These are phyloP conservation scores for Cavia aperea DNA, from an alignment of 2,113 vertebrate genomes.

Conservation along the genomic window DNA sequence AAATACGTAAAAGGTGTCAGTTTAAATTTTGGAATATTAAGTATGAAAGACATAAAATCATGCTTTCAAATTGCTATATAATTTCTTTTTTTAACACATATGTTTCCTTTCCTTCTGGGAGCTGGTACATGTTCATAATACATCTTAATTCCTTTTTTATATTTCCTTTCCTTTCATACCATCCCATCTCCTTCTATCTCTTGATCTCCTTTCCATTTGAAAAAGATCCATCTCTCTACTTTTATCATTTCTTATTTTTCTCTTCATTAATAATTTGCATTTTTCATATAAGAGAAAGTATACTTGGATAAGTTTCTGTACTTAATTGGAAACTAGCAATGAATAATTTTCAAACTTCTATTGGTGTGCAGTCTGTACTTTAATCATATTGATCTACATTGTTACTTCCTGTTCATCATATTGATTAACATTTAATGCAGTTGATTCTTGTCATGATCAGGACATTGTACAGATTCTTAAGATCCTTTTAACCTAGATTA, in stretches of 20 bases:
- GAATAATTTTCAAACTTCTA: background rate
- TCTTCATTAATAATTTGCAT: background rate
- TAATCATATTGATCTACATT: background rate
- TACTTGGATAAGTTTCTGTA: background rate
- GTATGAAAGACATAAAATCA: background rate
- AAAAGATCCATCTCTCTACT: no score
- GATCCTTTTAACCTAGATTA: background rate
- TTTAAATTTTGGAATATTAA: conserved; percentile 3
- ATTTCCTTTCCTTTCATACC: background rate
- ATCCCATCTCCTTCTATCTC: background rate
- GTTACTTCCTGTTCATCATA: background rate
- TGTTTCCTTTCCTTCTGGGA: background rate
- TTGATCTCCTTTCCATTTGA: background rate
- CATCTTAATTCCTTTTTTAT: background rate
- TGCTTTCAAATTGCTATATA: background rate
- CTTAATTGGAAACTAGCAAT: background rate
- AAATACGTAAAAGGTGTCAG: background rate
- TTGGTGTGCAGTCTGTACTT: background rate
- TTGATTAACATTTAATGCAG: background rate
- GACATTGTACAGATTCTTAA: background rate
- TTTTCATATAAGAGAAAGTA: background rate
- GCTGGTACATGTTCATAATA: background rate
- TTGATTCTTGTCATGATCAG: background rate
- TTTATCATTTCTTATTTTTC: background rate
- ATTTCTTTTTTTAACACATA: background rate